phyloP scores from a whole-genome alignment of 2,113 vertebrate species.

The Erpornis zantholeuca region DNA sequence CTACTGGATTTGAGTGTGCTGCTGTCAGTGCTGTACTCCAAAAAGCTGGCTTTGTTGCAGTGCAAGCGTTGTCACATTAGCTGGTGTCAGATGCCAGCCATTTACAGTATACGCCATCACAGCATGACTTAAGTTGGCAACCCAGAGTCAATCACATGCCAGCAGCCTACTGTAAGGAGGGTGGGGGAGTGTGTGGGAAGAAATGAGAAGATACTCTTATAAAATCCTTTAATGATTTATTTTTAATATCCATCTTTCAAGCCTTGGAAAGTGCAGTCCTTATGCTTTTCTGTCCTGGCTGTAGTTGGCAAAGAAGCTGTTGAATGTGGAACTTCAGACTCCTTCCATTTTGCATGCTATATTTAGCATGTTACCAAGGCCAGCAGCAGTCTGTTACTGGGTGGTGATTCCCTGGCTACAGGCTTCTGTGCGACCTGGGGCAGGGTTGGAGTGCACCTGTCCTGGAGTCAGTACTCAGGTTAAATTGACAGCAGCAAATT shows the following conservation, averaged over 20 bases:
- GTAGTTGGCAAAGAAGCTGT: conserved; percentile 28
- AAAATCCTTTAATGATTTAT: conserved; percentile 42
- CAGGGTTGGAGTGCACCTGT: background rate
- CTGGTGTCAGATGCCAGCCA: conserved; percentile 59
- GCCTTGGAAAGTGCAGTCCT: background rate
- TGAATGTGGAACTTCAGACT: background rate
- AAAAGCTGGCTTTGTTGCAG: background rate
- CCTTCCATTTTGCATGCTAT: conserved; percentile 11
- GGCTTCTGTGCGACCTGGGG: background rate
- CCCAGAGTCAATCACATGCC: conserved; percentile 43
- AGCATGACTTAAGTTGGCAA: conserved; percentile 50
- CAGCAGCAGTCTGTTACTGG: conserved; percentile 28
- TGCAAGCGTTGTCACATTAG: background rate
- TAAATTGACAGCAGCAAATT: background rate
- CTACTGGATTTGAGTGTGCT: background rate
- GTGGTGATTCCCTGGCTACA: conserved; percentile 35
- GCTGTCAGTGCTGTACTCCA: background rate
- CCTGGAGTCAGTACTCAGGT: background rate
- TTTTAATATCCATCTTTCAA: conserved; percentile 35
- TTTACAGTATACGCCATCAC: conserved; percentile 39
- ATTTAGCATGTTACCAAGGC: conserved; percentile 35
- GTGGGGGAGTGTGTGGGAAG: conserved; percentile 32
- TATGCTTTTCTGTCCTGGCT: conserved; percentile 43
- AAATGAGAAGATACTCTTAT: background rate
- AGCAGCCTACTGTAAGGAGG: conserved; percentile 44